phyloP scores from a whole-genome alignment of 2,888 invertebrate species.

The Cordylochernes scorpioides region DNA sequence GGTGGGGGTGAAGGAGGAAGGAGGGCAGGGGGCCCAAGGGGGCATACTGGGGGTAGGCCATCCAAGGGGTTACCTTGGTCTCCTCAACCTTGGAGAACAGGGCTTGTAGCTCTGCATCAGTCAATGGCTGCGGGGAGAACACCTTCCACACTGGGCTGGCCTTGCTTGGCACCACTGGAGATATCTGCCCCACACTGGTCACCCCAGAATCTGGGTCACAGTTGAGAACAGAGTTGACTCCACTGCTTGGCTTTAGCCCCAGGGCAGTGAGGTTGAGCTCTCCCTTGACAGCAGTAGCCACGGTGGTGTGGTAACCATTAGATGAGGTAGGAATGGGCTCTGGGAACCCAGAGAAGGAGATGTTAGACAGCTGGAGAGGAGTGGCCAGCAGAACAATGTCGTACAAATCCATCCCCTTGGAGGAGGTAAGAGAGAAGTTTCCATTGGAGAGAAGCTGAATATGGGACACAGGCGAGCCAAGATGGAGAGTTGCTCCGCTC shows the following conservation, averaged over 20 bases:
- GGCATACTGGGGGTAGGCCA: slow-evolving; percentile 31
- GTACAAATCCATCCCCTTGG: slow-evolving; percentile 18
- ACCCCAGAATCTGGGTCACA: slow-evolving; percentile 25
- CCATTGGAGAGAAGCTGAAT: slow-evolving; percentile 17
- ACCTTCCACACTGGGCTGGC: slow-evolving; percentile 29
- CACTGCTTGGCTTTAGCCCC: slow-evolving; percentile 19
- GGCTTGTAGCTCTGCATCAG: slow-evolving; percentile 22
- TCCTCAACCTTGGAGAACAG: slow-evolving; percentile 25
- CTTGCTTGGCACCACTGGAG: slow-evolving; percentile 10
- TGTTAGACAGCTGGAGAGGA: slow-evolving; percentile 26
- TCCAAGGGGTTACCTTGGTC: slow-evolving; percentile 25
- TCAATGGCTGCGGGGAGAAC: slow-evolving; percentile 28
- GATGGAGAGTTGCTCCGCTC: slow-evolving; percentile 14
- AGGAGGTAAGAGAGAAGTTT: slow-evolving; percentile 1
- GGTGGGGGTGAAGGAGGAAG: slow-evolving; percentile 27
- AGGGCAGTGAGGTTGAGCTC: slow-evolving; percentile 25
- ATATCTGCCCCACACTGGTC: slow-evolving; percentile 22
- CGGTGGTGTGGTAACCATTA: slow-evolving; percentile 28
- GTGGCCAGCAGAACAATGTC: slow-evolving; percentile 32
- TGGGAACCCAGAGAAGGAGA: slow-evolving; percentile 26
- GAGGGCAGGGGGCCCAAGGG: slow-evolving; percentile 19
- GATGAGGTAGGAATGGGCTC: slow-evolving; percentile 18
- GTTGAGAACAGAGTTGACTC: slow-evolving; percentile 24
- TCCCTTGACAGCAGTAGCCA: slow-evolving; percentile 31
- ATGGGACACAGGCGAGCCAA: slow-evolving; percentile 19